These are phyloP conservation scores for Lordiphosa andalusiaca DNA, from an alignment of 2,888 invertebrate genomes.

Conservation along the genomic window DNA sequence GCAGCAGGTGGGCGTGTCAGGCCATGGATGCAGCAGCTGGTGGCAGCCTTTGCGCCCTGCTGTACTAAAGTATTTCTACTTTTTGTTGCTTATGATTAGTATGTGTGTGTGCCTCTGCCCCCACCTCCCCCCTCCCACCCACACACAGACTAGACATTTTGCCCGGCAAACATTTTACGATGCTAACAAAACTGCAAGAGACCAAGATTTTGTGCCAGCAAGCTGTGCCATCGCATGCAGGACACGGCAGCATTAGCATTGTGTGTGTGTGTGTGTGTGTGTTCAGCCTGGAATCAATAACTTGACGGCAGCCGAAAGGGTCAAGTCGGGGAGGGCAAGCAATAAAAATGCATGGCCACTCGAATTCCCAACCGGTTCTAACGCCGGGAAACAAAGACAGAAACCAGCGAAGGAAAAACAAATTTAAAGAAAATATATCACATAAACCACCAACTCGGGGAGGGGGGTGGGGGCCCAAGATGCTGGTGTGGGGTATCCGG, in stretches of 20 bases:
- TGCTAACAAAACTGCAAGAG: constrained; percentile 52
- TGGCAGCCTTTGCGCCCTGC: constrained; percentile 1
- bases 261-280: too few relatives aligned
- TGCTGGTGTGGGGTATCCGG: too few relatives aligned
- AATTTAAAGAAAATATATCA: constrained; percentile 46
- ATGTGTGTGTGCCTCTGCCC: constrained; percentile 1
- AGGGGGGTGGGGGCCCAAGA: too few relatives aligned
- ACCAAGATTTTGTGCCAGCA: constrained; percentile 2
- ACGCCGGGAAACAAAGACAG: constrained; percentile 13
- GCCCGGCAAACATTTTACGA: constrained; percentile 52
- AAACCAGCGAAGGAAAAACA: constrained; percentile 17
- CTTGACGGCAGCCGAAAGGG: constrained; percentile 17
- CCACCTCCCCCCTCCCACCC: constrained; percentile 3
- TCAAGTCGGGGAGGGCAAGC: constrained; percentile 7
- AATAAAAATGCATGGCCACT: constrained; percentile 31
- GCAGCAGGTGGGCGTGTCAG: constrained; percentile 24
- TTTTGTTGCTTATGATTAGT: constrained; percentile 11
- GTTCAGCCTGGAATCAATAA: constrained; percentile 23
- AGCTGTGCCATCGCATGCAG: neutral
- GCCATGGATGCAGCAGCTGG: constrained; percentile 7
- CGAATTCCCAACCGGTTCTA: too few relatives aligned
- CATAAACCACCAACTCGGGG: constrained; percentile 49
- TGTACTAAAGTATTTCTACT: constrained; percentile 4
- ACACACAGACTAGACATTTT: constrained; percentile 1
- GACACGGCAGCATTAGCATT: constrained; percentile 13